phyloP scores from a whole-genome alignment of 2,888 invertebrate species.

The Ectemnius continuus region DNA sequence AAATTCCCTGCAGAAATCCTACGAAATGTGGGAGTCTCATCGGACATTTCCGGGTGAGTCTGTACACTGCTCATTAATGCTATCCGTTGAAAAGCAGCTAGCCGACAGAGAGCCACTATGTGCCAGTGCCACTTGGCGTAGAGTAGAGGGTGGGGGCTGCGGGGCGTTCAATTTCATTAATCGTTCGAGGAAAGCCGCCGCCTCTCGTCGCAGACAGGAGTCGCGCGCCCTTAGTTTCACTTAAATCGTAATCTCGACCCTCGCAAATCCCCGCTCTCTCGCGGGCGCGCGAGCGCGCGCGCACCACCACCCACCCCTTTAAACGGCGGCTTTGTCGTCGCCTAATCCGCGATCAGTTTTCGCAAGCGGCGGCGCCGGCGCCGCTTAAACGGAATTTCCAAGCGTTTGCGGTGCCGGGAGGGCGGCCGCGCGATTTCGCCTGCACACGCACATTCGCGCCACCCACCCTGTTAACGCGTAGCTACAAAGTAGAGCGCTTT shows the following conservation, averaged over 20 bases:
- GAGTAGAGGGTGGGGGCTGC: slow-evolving; percentile 32
- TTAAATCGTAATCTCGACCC: slow-evolving; percentile 62
- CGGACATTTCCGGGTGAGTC: neutral
- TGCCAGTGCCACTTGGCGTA: neutral
- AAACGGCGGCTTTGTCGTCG: slow-evolving; percentile 32
- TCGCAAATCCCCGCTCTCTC: slow-evolving; percentile 34
- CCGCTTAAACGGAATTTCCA: slow-evolving; percentile 47
- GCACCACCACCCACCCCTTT: slow-evolving; percentile 43
- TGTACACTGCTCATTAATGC: neutral
- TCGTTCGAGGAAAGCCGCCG: slow-evolving; percentile 51
- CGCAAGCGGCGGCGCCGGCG: slow-evolving; percentile 5
- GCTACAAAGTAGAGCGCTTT: neutral
- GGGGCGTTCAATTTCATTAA: slow-evolving; percentile 61
- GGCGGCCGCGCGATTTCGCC: neutral
- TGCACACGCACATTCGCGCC: too few relatives aligned
- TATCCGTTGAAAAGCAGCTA: neutral
- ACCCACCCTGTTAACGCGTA: too few relatives aligned
- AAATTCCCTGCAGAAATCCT: too few relatives aligned
- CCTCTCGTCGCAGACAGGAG: slow-evolving; percentile 14
- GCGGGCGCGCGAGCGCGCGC: too few relatives aligned
- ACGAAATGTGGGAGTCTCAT: too few relatives aligned
- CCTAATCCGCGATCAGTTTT: slow-evolving; percentile 58
- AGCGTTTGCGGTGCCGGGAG: slow-evolving; percentile 28
- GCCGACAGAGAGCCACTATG: neutral
- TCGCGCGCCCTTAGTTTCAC: slow-evolving; percentile 49